Evolutionary conservation across 2,113 vertebrate species (phyloP).

Genomic region (Eolophus roseicapilla): DNA sequence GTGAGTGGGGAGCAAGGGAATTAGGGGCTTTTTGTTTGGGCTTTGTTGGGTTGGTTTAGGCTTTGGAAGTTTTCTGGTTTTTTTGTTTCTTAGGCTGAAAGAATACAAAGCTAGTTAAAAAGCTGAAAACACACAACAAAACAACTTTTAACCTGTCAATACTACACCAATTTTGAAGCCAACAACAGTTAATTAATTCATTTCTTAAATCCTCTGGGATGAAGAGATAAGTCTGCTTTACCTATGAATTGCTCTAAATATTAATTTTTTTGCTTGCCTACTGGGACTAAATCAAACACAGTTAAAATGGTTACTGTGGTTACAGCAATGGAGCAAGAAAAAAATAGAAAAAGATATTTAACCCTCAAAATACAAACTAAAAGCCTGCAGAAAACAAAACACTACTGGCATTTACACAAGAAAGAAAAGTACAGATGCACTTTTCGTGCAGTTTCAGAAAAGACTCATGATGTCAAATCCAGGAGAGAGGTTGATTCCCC

Average conservation of each 20-base stretch:
- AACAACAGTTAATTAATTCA: conserved; percentile 51
- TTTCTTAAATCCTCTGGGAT: conserved; percentile 26
- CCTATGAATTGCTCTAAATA: conserved; percentile 53
- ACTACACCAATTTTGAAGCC: neutral
- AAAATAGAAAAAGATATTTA: conserved; percentile 17
- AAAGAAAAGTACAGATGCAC: neutral
- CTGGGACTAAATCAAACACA: conserved; percentile 61
- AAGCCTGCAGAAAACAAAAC: neutral
- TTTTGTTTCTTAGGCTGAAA: neutral
- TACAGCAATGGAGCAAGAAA: conserved; percentile 45
- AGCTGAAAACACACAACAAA: conserved; percentile 10
- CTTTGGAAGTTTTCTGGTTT: neutral
- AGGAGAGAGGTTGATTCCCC: neutral
- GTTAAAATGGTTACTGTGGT: conserved; percentile 74
- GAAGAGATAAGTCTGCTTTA: conserved; percentile 1
- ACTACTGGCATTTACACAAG: neutral
- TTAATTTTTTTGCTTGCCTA: conserved; percentile 58
- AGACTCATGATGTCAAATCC: neutral
- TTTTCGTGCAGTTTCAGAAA: neutral
- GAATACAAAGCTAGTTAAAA: neutral
- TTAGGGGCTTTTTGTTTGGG: fast-evolving
- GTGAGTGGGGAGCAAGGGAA: neutral
- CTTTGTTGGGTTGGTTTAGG: neutral
- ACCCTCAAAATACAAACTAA: conserved; percentile 24
- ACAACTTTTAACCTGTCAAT: conserved; percentile 24